Conservation (phyloP, 2,113 vertebrate genomes). For the Epinephelus cyanopodus region DNA sequence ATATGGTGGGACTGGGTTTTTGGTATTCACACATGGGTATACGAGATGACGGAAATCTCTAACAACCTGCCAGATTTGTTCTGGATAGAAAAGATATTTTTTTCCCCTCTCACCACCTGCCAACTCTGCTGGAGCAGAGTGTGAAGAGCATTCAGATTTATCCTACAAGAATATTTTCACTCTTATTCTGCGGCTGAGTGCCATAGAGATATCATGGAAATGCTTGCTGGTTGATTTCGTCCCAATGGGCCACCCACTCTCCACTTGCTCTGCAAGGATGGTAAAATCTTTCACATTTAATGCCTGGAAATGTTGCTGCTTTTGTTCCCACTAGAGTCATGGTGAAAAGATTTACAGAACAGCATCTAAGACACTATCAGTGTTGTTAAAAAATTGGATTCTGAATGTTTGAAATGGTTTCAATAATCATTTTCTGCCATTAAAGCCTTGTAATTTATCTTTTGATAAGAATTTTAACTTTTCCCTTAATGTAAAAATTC, state of each 20-base stretch:
- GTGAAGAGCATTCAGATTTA: not conserved
- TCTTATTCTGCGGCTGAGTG: not conserved
- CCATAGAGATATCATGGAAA: not conserved
- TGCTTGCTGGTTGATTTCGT: not conserved
- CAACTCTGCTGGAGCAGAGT: slow-evolving; percentile 1
- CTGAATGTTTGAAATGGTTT: too few relatives aligned
- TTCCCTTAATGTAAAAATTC: too few relatives aligned
- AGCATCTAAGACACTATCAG: too few relatives aligned
- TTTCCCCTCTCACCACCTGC: not conserved
- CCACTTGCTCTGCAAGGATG: not conserved
- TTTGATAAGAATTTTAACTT: too few relatives aligned
- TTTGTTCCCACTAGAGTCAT: not conserved
- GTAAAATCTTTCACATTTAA: not conserved
- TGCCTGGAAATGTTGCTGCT: not conserved
- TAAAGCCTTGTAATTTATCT: too few relatives aligned
- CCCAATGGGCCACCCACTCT: not conserved
- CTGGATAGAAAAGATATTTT: not conserved
- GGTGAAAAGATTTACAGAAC: too few relatives aligned
- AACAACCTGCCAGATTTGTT: slow-evolving; percentile 5
- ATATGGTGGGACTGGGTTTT: not conserved
- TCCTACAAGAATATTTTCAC: not conserved
- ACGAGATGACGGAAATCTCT: not conserved
- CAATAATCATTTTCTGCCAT: too few relatives aligned
- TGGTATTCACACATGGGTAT: not conserved
- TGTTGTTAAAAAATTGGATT: too few relatives aligned